Percentiles rank a stretch among this genome's conserved stretches.
These are phyloP conservation scores for Mormyrops attenuatus DNA, from an alignment of 2,797 vertebrate species.

Conservation along the genomic window DNA sequence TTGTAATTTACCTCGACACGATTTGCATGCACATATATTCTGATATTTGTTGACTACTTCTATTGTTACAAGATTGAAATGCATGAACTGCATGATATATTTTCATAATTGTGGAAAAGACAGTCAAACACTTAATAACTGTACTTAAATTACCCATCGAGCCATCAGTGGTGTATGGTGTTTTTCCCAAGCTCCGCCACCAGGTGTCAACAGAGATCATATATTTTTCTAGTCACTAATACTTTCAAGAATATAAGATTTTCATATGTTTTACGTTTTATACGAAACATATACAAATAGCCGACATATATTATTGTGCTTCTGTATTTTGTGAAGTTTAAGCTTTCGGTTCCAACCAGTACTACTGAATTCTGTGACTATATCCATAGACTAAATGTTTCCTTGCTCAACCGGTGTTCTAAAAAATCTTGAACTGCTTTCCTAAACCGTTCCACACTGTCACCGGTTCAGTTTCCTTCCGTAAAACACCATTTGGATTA, in stretches of 20 bases:
- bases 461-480: background rate
- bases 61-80: background rate
- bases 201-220: slow-evolving; percentile 41
- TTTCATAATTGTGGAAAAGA: background rate
- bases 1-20: background rate
- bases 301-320: background rate
- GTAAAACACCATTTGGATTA: background rate
- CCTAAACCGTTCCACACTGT: background rate
- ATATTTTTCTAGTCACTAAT: background rate
- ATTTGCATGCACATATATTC: background rate
- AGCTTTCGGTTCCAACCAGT: background rate
- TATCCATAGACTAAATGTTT: background rate
- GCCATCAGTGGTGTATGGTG: background rate
- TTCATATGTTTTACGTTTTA: background rate
- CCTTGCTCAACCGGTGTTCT: background rate
- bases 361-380: background rate
- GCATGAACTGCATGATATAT: background rate
- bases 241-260: background rate
- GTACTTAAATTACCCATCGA: background rate
- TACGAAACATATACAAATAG: background rate
- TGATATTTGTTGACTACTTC: background rate
- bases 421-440: background rate
- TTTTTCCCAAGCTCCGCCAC: slow-evolving; percentile 16
- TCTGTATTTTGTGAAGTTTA: background rate
- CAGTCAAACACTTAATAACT: background rate